Conservation (phyloP, 2,113 vertebrate species). For the Hippolais icterina region DNA sequence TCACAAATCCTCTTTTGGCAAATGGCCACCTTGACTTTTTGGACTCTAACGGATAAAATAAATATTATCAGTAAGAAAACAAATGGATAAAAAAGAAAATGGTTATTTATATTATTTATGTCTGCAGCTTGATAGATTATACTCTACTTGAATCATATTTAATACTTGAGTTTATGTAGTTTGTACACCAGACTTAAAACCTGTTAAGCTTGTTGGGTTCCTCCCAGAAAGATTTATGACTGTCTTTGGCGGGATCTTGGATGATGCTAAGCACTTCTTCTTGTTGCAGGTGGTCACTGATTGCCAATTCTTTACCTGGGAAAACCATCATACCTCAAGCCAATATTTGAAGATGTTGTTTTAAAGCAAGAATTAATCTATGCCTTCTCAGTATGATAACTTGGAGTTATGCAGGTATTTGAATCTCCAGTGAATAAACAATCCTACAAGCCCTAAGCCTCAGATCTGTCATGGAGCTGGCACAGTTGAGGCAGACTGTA, state of each 20-base stretch:
- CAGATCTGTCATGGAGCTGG: not conserved
- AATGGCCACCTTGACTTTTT: conserved; percentile 94
- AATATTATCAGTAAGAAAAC: not conserved
- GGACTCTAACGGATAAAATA: conserved; percentile 74
- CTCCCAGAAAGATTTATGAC: not conserved
- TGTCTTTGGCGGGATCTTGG: not conserved
- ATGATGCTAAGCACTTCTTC: not conserved
- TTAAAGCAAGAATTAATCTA: not conserved
- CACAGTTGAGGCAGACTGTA: not conserved
- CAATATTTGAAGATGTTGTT: not conserved
- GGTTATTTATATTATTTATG: not conserved
- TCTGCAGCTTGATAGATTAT: not conserved
- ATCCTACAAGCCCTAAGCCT: not conserved
- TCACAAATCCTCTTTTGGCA: conserved; percentile 78
- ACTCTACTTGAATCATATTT: not conserved
- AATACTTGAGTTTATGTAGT: not conserved
- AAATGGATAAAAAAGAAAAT: not conserved
- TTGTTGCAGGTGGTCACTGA: not conserved
- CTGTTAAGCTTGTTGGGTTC: not conserved
- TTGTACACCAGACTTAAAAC: not conserved
- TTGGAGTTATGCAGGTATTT: not conserved
- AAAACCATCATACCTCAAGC: not conserved
- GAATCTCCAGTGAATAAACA: not conserved
- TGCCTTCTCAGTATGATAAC: not conserved
- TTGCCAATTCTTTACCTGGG: not conserved